Conservation (phyloP, 92 coral and sea anemone genomes). For the Nematostella vectensis region DNA sequence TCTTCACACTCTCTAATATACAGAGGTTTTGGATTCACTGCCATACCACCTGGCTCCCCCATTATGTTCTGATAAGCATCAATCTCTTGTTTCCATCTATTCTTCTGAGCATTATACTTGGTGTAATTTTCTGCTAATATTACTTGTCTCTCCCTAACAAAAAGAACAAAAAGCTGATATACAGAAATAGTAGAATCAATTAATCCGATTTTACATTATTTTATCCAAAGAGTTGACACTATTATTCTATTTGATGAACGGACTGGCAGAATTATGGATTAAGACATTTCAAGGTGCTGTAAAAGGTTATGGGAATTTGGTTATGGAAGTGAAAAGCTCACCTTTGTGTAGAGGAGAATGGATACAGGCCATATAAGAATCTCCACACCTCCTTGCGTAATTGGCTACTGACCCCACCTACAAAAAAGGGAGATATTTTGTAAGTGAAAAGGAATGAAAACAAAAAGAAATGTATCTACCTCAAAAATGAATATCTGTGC, state of each 20-base stretch:
- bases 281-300: no score
- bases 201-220: no score
- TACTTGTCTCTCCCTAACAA: slow-evolving; percentile 72
- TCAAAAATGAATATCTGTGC: no score
- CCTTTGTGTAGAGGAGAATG: slow-evolving; percentile 90
- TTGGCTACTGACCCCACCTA: slow-evolving; percentile 74
- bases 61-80: slow-evolving; percentile 8
- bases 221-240: no score
- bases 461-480: no score
- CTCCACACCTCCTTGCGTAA: slow-evolving; percentile 92
- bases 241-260: no score
- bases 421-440: not conserved
- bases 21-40: slow-evolving; percentile 31
- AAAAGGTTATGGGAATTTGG: no score
- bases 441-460: no score
- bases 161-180: no score
- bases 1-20: slow-evolving; percentile 58
- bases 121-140: slow-evolving; percentile 66
- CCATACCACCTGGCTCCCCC: slow-evolving; percentile 12
- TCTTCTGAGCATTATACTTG: slow-evolving; percentile 69
- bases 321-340: no score
- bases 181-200: no score
- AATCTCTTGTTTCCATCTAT: slow-evolving; percentile 73
- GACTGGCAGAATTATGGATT: no score
- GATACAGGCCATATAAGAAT: slow-evolving; percentile 83